A percentile compares a stretch with the other conserved stretches of the same genome.
Evolutionary conservation across 1,140 invertebrate genomes (phyloP).

Genomic region (Dendroctonus valens): DNA sequence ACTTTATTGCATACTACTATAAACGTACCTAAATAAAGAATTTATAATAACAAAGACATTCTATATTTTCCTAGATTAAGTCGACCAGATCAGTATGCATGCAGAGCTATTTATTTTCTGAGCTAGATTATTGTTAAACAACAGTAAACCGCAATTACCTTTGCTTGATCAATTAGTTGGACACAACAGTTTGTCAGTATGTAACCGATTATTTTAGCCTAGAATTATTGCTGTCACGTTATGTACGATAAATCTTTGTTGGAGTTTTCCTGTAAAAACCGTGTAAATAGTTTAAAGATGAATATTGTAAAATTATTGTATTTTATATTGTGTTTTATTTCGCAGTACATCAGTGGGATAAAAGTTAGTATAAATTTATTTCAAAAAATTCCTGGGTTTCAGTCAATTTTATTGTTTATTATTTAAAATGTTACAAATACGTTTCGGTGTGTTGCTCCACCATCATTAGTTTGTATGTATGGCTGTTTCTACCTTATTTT

Average conservation of each 20-base stretch:
- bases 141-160: too few species aligned
- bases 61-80: slow-evolving; percentile 21
- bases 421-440: too few species aligned
- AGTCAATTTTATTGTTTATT: too few species aligned
- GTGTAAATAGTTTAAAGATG: slow-evolving; percentile 41
- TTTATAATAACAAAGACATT: slow-evolving; percentile 10
- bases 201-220: slow-evolving; percentile 14
- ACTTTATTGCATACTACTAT: slow-evolving; percentile 8
- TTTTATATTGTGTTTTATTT: slow-evolving; percentile 27
- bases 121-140: background rate
- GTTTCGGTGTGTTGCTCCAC: too few species aligned
- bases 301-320: slow-evolving; percentile 31
- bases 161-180: too few species aligned
- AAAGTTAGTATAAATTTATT: too few species aligned
- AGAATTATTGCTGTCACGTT: slow-evolving; percentile 28
- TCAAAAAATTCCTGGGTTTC: too few species aligned
- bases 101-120: slow-evolving; percentile 22
- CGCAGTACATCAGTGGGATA: too few species aligned
- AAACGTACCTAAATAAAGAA: slow-evolving; percentile 16
- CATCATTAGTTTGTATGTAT: too few species aligned
- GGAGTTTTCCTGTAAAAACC: slow-evolving; percentile 43
- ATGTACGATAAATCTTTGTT: slow-evolving; percentile 44
- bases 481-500: too few species aligned
- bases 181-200: slow-evolving; percentile 15
- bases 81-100: slow-evolving; percentile 11